Evolutionary conservation across 2,888 invertebrate species (phyloP), one percentile per base, ranked within the genome.

Genomic region (Icerya purchasi): DNA sequence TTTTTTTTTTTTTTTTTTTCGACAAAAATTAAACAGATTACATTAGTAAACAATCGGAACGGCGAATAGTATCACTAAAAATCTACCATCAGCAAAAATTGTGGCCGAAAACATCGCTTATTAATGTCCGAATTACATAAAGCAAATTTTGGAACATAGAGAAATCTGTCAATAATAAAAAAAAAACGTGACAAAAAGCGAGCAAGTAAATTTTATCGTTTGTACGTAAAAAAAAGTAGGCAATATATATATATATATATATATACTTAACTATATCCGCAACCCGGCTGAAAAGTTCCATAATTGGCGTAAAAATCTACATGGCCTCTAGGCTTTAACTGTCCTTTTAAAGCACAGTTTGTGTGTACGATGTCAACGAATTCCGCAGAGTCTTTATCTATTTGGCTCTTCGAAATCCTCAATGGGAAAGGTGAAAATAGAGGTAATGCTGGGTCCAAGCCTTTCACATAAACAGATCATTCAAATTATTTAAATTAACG

Each of bases 251-350:
- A 5, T 5, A 36, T 14, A 36, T 5, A 36, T 36, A 8, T 36
- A 5, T 5, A 36, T 36, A 36, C 36, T 36, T 36, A 36, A 66
- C 64, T 64, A 20, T 21, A 62, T 25, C 63, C 61, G 66, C 81
- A 82, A 0, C 81, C 81, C 0, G 80, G 80, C 65, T 82, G 82
- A 1, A 68, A 64, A 8, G 74, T 67, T 2, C 67, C 69, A 18
- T 66, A 67, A 62, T 70, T 70, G 22, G 68, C 66, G 59, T 69
- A 69, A 64, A 69, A 69, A 63, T 70, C 69, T 20, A 67, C 65
- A 53, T 67, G 64, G 0, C 68, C 69, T 18, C 66, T 61, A 36
- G 65, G 62, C 24, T 59, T 21, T 2, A 65, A 53, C 56, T 67
- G 65, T 1, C 69, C 69, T 50, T 67, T 65, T 22, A 61, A 58